Conservation (phyloP, 2,888 invertebrate genomes). For the Cremastobaeus sp. region DNA sequence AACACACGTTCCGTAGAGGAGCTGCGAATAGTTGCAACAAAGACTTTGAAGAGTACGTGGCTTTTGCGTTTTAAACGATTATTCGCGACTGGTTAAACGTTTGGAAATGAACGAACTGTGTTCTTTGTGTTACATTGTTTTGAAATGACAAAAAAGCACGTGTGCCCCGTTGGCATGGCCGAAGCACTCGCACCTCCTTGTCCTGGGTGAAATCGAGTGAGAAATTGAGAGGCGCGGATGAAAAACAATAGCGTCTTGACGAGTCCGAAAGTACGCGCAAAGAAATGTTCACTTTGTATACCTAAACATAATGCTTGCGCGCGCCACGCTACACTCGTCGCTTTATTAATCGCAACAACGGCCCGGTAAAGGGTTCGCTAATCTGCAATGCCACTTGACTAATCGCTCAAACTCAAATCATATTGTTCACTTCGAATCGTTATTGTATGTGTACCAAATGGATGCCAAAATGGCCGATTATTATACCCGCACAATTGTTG, state of each 20-base stretch:
- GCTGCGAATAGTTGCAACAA: constrained; percentile 16
- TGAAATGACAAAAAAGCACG: constrained; percentile 26
- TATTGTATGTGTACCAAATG: not conserved
- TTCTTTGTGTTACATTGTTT: constrained; percentile 49
- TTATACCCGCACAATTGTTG: not conserved
- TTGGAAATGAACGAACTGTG: constrained; percentile 29
- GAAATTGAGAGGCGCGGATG: constrained; percentile 43
- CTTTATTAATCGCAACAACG: constrained; percentile 66
- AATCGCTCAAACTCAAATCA: constrained; percentile 61
- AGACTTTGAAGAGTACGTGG: constrained; percentile 9
- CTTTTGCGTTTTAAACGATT: not conserved
- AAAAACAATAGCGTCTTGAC: constrained; percentile 20
- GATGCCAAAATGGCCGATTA: not conserved
- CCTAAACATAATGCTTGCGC: constrained; percentile 29
- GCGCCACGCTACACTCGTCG: constrained; percentile 24
- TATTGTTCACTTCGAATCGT: constrained; percentile 42
- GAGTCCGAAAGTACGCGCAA: constrained; percentile 16
- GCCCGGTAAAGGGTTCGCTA: constrained; percentile 40
- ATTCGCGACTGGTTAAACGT: constrained; percentile 34
- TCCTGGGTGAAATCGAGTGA: constrained; percentile 40
- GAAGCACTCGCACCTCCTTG: constrained; percentile 34
- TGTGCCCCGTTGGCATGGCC: constrained; percentile 5
- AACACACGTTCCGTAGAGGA: no score
- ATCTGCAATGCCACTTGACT: constrained; percentile 63
- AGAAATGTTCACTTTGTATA: constrained; percentile 49